Percentiles rank a stretch among this genome's conserved stretches.
Evolutionary conservation across 2,888 invertebrate species (phyloP).

Genomic region (Teleogryllus oceanicus): DNA sequence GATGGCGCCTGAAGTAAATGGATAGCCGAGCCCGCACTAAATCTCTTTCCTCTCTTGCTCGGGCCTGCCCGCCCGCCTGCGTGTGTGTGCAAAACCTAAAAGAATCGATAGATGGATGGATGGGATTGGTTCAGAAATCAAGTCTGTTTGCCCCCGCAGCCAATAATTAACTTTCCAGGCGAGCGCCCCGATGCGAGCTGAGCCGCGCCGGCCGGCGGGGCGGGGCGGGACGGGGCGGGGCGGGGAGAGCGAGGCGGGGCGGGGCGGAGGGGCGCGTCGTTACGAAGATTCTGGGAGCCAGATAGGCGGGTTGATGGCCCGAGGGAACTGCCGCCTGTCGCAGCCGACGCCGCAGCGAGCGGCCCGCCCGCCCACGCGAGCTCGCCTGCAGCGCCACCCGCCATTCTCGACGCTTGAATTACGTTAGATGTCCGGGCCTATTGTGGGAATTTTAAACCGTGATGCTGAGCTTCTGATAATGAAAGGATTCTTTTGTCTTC

Average conservation of each 20-base stretch:
- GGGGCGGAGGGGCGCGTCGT: not conserved
- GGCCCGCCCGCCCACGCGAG: not conserved
- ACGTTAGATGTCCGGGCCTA: not conserved
- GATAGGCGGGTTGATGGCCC: constrained; percentile 19
- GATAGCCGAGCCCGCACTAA: constrained; percentile 23
- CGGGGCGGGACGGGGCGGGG: not conserved
- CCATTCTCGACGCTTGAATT: not conserved
- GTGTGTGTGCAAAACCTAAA: constrained; percentile 23
- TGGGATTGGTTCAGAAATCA: constrained; percentile 37
- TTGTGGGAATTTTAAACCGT: not conserved
- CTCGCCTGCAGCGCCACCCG: not conserved
- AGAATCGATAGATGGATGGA: constrained; percentile 33
- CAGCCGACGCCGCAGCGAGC: not conserved
- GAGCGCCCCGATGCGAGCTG: constrained; percentile 23
- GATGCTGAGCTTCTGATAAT: too few relatives aligned
- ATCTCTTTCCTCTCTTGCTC: constrained; percentile 19
- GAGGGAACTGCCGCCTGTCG: not conserved
- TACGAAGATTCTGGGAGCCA: constrained; percentile 23
- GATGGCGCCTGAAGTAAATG: constrained; percentile 23
- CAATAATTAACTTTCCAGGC: constrained; percentile 38
- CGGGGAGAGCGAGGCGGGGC: not conserved
- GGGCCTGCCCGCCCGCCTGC: constrained; percentile 4
- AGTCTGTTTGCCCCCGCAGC: constrained; percentile 34
- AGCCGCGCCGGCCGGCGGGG: not conserved
- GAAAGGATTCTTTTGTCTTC: too few relatives aligned